Evolutionary conservation across 2,888 invertebrate species (phyloP).

Genomic region (Meganola albula): DNA sequence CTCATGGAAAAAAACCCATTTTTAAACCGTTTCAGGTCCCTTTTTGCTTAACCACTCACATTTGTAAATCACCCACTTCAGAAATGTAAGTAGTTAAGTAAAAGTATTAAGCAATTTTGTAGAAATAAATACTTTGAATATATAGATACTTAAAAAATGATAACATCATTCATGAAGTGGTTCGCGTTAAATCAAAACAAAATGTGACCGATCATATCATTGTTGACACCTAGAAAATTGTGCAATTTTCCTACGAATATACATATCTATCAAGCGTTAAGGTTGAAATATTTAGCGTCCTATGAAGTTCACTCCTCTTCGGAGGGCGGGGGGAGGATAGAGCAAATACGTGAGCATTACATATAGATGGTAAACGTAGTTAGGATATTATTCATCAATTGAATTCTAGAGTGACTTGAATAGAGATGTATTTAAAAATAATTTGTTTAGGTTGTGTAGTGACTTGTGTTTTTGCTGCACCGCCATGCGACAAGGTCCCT

Average conservation of each 20-base stretch:
- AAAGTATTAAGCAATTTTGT: too few relatives aligned
- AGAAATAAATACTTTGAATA: too few relatives aligned
- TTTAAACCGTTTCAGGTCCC: too few relatives aligned
- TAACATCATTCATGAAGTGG: too few relatives aligned
- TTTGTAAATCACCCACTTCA: too few relatives aligned
- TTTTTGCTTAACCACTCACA: too few relatives aligned
- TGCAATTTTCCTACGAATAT: constrained; percentile 71
- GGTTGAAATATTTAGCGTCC: constrained; percentile 75
- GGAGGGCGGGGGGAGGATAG: constrained; percentile 71
- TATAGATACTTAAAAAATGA: too few relatives aligned
- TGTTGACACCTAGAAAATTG: constrained; percentile 69
- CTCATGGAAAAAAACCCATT: too few relatives aligned
- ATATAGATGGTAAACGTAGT: constrained; percentile 65
- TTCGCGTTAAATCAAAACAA: constrained; percentile 42
- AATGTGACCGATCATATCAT: constrained; percentile 58
- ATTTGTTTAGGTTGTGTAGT: constrained; percentile 38
- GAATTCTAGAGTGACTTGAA: constrained; percentile 51
- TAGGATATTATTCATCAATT: constrained; percentile 64
- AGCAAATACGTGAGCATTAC: constrained; percentile 74
- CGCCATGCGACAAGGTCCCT: constrained; percentile 43
- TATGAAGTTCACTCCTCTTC: constrained; percentile 55
- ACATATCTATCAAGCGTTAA: constrained; percentile 68
- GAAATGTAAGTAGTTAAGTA: too few relatives aligned
- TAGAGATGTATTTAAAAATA: constrained; percentile 51
- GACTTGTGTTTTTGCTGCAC: constrained; percentile 42